Conservation (phyloP, 2,113 vertebrate genomes). For the Columba livia region DNA sequence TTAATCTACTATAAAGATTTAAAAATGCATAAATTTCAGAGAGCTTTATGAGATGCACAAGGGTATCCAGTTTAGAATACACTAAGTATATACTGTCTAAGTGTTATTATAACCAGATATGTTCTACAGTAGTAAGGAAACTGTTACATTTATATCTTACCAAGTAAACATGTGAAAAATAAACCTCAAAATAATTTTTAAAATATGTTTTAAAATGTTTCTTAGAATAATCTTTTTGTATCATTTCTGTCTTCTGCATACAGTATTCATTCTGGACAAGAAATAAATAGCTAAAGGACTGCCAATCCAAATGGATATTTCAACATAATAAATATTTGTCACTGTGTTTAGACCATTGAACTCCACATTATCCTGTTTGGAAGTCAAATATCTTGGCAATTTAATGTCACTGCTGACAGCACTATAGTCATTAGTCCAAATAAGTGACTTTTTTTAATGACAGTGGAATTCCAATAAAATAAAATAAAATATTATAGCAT, state of each 20-base stretch:
- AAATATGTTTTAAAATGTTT: not conserved
- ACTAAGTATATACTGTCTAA: not conserved
- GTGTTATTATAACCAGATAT: not conserved
- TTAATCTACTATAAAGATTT: not conserved
- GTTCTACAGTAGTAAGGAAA: not conserved
- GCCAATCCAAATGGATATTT: not conserved
- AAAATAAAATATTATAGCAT: not conserved
- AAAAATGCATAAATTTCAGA: not conserved
- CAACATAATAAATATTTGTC: not conserved
- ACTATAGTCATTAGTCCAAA: not conserved
- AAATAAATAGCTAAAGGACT: not conserved
- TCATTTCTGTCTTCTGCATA: not conserved
- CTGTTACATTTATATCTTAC: not conserved
- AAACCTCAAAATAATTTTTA: not conserved
- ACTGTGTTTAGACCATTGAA: not conserved
- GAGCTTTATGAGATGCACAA: not conserved
- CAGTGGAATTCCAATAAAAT: not conserved
- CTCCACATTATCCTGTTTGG: not conserved
- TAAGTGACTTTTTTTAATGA: not conserved
- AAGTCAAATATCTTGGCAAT: not conserved
- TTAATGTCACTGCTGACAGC: not conserved
- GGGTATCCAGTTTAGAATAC: not conserved
- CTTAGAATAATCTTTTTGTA: not conserved
- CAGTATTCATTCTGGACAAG: not conserved
- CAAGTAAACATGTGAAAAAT: not conserved